These are phyloP conservation scores for Parus major DNA, from an alignment of 2,113 vertebrate genomes.

Conservation along the genomic window DNA sequence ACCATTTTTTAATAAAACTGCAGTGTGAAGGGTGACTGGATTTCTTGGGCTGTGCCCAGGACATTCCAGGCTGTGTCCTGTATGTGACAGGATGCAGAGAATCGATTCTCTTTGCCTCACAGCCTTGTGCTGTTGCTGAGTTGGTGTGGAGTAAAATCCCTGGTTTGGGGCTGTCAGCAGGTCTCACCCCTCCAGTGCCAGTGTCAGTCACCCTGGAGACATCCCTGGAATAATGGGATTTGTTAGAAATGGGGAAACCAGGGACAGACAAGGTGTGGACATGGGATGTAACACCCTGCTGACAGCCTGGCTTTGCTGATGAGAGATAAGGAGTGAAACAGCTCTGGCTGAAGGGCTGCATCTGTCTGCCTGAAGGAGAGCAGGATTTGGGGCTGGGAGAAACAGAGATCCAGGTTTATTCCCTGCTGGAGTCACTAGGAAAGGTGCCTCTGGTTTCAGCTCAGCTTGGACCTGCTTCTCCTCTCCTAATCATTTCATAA, in stretches of 20 bases:
- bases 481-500: not conserved
- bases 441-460: not conserved
- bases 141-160: rapidly evolving
- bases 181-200: too few relatives aligned
- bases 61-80: not conserved
- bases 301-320: not conserved
- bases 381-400: not conserved
- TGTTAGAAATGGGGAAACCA: not conserved
- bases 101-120: not conserved
- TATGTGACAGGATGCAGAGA: not conserved
- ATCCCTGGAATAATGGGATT: not conserved
- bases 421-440: not conserved
- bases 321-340: not conserved
- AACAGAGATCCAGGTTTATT: rapidly evolving
- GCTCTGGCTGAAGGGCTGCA: not conserved
- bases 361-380: not conserved
- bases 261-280: not conserved
- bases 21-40: not conserved
- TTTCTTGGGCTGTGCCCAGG: not conserved
- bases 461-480: not conserved
- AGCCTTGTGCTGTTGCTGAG: not conserved
- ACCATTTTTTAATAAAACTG: not conserved
- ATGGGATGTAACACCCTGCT: not conserved
- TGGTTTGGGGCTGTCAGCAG: not conserved
- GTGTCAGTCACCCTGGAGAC: rapidly evolving